Evolutionary conservation across 37 sponge, comb jelly and placozoan genomes (phyloP).

Genomic region (Geodia barretti): DNA sequence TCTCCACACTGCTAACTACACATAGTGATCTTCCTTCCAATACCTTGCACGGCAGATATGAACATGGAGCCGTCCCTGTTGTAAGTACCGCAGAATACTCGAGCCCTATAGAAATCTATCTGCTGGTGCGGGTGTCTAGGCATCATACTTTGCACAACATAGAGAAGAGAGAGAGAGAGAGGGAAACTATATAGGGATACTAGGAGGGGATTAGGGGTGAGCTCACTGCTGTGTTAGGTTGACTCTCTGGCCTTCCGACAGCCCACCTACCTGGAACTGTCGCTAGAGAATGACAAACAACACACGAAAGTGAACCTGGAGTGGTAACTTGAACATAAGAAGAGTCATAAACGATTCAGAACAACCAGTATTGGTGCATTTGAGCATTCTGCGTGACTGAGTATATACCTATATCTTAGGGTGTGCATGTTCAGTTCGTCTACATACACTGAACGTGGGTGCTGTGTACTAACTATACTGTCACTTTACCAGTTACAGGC

Average conservation of each 20-base stretch:
- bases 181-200: too few relatives aligned
- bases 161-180: background rate
- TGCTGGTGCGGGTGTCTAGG: slow-evolving; percentile 27
- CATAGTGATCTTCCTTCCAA: too few relatives aligned
- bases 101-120: background rate
- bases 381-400: too few relatives aligned
- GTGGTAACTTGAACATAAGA: background rate
- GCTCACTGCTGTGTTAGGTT: background rate
- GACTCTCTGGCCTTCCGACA: background rate
- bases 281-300: background rate
- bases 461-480: too few relatives aligned
- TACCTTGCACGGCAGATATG: slow-evolving; percentile 60
- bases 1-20: too few relatives aligned
- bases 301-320: background rate
- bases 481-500: too few relatives aligned
- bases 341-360: too few relatives aligned
- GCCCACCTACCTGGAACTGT: background rate
- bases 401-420: too few relatives aligned
- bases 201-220: too few relatives aligned
- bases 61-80: slow-evolving; percentile 55
- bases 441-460: too few relatives aligned
- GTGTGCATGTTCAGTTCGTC: too few relatives aligned
- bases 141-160: slow-evolving; percentile 15
- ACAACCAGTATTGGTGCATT: too few relatives aligned
- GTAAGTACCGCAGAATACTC: slow-evolving; percentile 68